Base-by-base conservation (phyloP, 2,113 vertebrate genomes). In the Oryzias javanicus region DNA sequence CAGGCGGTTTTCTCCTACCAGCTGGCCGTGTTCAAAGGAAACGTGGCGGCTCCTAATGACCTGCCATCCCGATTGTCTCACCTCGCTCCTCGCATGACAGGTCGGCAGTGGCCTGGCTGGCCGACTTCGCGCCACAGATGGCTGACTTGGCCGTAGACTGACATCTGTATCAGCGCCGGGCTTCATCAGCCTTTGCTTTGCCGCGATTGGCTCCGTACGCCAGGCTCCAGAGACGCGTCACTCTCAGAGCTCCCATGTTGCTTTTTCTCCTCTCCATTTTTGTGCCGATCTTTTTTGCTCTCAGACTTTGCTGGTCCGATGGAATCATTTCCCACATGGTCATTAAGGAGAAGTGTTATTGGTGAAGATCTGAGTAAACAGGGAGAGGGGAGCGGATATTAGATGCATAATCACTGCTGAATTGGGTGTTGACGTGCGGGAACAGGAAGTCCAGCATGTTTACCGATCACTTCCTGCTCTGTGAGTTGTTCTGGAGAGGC, bases 361-460 rank as follows among this genome's bases (percentile, higher is more conserved):
- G 72, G 64, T 71, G 68, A 81, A 76, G 76, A 78, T 52, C 19
- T 65, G 64, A 77, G 79, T 80, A 83, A 86, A 88, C 72, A 79
- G 63, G 42, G 49, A 61, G 50, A 70, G 80, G 71, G 49, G 69
- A 59, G 65, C 83, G 70, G 65, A 83, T 80, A 87, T 90, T 90
- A 88, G 85, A 83, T 77, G 72, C 86, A 84, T 84, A 74, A 85
- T 90, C 80, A 86, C 85, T 83, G 86, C 80, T 83, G 78, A 84
- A 80, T 81, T 86, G 79, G 75, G 64, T 72, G 62, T 29, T 72
- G 80, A 67, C 79, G 77, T 73, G 67, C 64, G 63, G 66, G 67
- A 54, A 55, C 25, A 52, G 53, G 70, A 79, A 80, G 84, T 66
- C 53, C 59, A 50, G 58, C 49, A 19, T 55, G 49, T 70, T 72